phyloP scores from a whole-genome alignment of 2,113 vertebrate genomes.

The Ailuropoda melanoleuca region DNA sequence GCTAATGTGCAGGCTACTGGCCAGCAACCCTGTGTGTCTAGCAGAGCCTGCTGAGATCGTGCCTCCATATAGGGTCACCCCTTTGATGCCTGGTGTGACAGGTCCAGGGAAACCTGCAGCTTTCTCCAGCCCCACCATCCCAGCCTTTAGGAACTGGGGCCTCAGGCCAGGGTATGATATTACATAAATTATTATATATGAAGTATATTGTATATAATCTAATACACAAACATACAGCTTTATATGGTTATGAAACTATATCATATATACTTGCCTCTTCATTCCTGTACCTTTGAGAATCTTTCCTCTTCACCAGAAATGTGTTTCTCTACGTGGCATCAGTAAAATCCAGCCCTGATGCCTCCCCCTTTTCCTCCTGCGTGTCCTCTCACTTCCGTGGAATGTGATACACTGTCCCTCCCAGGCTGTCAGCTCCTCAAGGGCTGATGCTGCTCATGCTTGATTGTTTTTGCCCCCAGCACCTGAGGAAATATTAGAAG shows the following conservation, averaged over 20 bases:
- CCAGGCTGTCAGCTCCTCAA: neutral
- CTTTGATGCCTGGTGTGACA: neutral
- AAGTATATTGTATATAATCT: neutral
- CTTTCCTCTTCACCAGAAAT: no score
- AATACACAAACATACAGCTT: no score
- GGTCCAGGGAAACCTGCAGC: neutral
- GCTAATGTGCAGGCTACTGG: rapidly evolving
- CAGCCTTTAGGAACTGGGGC: neutral
- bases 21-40: neutral
- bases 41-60: neutral
- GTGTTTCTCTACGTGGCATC: no score
- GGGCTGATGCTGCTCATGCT: no score
- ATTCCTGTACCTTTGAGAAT: no score
- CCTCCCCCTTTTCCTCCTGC: neutral
- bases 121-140: neutral
- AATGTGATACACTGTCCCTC: neutral
- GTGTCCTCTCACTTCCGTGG: neutral
- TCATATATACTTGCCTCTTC: no score
- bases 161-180: neutral
- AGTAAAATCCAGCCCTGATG: neutral
- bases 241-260: no score
- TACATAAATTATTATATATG: neutral
- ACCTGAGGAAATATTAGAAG: neutral
- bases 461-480: neutral
- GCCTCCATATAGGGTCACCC: no score